These are phyloP conservation scores for Leptopilina boulardi DNA, from an alignment of 1,140 invertebrate species.

Conservation along the genomic window DNA sequence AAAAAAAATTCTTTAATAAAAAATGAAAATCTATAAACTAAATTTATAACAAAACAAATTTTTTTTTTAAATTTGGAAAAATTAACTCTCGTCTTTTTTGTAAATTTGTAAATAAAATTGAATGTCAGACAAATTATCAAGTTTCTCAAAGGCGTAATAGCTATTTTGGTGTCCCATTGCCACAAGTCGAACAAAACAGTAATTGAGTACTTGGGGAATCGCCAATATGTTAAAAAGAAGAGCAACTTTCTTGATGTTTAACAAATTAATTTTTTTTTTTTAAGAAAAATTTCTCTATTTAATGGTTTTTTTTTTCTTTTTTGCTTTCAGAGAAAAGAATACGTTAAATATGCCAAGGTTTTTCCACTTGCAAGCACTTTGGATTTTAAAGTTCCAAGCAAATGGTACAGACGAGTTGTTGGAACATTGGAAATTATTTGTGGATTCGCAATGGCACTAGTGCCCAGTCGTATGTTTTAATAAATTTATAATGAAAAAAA, in stretches of 20 bases:
- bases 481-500: too few relatives aligned
- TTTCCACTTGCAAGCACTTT: conserved; percentile 91
- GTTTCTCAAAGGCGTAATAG: conserved; percentile 37
- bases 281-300: conserved; percentile 13
- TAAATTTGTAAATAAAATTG: conserved; percentile 4
- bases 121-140: conserved; percentile 45
- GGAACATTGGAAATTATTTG: conserved; percentile 93
- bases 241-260: conserved; percentile 40
- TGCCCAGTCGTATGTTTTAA: conserved; percentile 88
- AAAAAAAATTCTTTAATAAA: too few relatives aligned
- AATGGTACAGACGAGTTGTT: conserved; percentile 93
- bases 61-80: not conserved
- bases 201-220: conserved; percentile 59
- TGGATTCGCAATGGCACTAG: conserved; percentile 89
- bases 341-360: conserved; percentile 97
- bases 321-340: conserved; percentile 93
- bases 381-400: conserved; percentile 92
- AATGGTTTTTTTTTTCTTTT: conserved; percentile 33
- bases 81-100: too few relatives aligned
- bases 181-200: conserved; percentile 60
- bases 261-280: conserved; percentile 41
- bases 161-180: conserved; percentile 65
- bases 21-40: too few relatives aligned
- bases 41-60: too few relatives aligned
- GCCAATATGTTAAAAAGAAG: conserved; percentile 53